phyloP scores from a whole-genome alignment of 1,140 invertebrate genomes.

The Zaprionus africanus region DNA sequence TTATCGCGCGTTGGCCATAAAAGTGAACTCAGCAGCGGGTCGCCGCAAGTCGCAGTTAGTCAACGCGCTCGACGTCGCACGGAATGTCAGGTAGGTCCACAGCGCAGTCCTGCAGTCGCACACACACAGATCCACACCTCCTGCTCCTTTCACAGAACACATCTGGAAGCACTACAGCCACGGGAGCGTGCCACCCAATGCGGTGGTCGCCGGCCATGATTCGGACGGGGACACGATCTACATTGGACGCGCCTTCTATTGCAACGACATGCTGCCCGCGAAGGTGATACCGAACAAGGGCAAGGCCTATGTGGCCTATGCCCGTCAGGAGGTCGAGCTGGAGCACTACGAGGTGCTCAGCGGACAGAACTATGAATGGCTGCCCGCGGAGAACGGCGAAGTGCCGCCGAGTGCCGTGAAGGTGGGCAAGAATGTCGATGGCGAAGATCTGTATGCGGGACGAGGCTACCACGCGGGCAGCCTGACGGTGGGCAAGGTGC shows the following conservation, averaged over 20 bases:
- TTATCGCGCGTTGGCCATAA: constrained; percentile 87
- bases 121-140: constrained; percentile 30
- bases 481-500: constrained; percentile 90
- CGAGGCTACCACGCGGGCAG: constrained; percentile 87
- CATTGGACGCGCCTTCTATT: constrained; percentile 89
- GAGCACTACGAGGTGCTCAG: constrained; percentile 84
- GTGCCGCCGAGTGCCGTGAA: constrained; percentile 85
- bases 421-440: constrained; percentile 86
- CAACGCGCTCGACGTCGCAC: constrained; percentile 63
- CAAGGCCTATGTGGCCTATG: constrained; percentile 73
- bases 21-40: constrained; percentile 60
- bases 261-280: constrained; percentile 90
- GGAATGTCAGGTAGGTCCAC: constrained; percentile 85
- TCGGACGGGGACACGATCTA: constrained; percentile 89
- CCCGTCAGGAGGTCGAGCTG: constrained; percentile 62
- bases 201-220: constrained; percentile 89
- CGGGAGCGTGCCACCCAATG: constrained; percentile 81
- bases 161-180: constrained; percentile 59
- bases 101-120: not conserved
- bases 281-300: constrained; percentile 88
- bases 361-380: constrained; percentile 85
- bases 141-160: constrained; percentile 45
- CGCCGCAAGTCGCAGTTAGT: constrained; percentile 86
- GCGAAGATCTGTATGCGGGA: constrained; percentile 88
- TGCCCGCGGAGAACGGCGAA: constrained; percentile 84